These are phyloP conservation scores for Drosophila prosaltans DNA, from an alignment of 1,140 invertebrate species.

Conservation along the genomic window DNA sequence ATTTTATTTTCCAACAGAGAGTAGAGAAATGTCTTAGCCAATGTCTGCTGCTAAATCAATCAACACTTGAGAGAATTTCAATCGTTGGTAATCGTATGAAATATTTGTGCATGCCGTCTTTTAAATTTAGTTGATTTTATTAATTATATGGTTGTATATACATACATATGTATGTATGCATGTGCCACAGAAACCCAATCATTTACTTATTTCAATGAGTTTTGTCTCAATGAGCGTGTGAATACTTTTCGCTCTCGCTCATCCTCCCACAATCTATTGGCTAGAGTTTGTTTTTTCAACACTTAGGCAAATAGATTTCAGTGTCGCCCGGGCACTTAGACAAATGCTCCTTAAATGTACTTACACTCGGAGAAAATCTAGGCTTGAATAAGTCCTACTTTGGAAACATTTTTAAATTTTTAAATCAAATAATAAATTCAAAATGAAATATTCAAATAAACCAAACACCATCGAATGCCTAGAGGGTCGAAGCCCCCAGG, in stretches of 20 bases:
- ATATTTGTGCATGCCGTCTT: conserved; percentile 18
- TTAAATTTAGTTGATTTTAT: conserved; percentile 54
- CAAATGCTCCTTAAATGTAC: conserved; percentile 20
- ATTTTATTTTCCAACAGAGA: conserved; percentile 14
- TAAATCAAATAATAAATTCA: too few species aligned
- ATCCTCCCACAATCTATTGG: conserved; percentile 11
- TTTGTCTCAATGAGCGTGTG: conserved; percentile 30
- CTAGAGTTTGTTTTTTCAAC: conserved; percentile 56
- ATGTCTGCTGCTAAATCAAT: conserved; percentile 65
- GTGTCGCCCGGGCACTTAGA: conserved; percentile 71
- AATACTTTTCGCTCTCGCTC: not conserved
- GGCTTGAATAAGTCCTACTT: too few species aligned
- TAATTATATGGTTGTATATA: conserved; percentile 52
- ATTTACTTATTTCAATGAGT: conserved; percentile 50
- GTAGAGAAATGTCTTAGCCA: conserved; percentile 1
- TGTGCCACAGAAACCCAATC: conserved; percentile 14
- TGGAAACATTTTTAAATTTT: too few species aligned
- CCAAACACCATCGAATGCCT: too few species aligned
- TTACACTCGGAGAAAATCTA: not conserved
- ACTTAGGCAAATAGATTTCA: conserved; percentile 75
- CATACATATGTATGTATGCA: conserved; percentile 24
- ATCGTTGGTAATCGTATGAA: not conserved
- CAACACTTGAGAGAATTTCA: conserved; percentile 55
- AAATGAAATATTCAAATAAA: too few species aligned
- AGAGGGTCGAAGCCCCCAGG: too few species aligned